Base-by-base conservation (phyloP, 2,113 vertebrate genomes). In the Otus sunia region DNA sequence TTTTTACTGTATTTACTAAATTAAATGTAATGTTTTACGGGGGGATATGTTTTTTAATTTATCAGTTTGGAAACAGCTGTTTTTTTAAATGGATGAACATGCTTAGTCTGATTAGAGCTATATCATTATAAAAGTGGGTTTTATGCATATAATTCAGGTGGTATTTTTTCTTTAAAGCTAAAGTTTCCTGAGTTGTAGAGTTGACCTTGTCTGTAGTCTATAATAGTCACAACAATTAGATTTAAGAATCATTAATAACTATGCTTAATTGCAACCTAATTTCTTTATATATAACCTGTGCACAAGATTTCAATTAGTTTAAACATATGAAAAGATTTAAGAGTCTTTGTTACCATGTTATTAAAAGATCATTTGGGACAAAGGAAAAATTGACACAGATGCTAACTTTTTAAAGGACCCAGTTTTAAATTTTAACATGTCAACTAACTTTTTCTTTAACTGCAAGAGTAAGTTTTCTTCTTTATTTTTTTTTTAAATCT, bases 231-330 rank as follows among this genome's bases (percentile, higher is more conserved):
- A 90, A 96, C 87, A 62, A 94, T 73, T 94, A 86, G 92, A 90
- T 96, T 88, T 97, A 97, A 96, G 81, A 87, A 82, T 92, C 67
- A 69, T 94, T 95, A 93, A 95, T 94, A 95, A 96, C 83, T 93
- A 93, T 92, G 77, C 77, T 95, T 97, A 94, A 96, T 97, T 97
- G 89, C 89, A 97, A 94, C 95, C 94, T 86, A 96, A 91, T 97
- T 97, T 96, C 91, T 92, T 96, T 94, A 95, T 91, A 92, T 94
- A 95, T 95, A 95, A 96, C 69, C 77, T 88, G 69, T 91, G 83
- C 89, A 91, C 89, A 92, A 73, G 79, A 66, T 89, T 97, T 92
- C 88, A 96, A 95, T 96, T 97, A 96, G 64, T 96, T 96, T 89
- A 94, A 97, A 91, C 67, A 92, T 85, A 47, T 76, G 86, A 92